Base-by-base conservation (phyloP, 2,888 invertebrate genomes). In the Apoda limacodes region DNA sequence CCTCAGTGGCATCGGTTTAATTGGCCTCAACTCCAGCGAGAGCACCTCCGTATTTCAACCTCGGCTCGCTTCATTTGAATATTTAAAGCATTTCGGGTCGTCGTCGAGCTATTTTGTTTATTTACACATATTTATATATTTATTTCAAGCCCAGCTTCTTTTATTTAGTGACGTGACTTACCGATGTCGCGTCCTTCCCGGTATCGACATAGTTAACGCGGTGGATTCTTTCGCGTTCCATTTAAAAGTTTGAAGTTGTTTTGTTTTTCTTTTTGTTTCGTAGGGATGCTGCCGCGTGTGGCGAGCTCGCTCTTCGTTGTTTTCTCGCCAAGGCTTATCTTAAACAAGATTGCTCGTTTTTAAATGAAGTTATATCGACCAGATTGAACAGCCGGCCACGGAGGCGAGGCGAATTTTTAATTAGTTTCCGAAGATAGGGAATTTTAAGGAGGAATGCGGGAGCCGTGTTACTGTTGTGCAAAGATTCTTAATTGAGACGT, bases 1-100 rank as follows among this genome's bases (percentile, higher is more conserved):
- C 78, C 80, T 78, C 80, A 78, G 78, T 80, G 80, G 80, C 80
- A 80, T 72, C 75, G 69, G 75, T 80, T 80, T 78, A 80, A 80
- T 80, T 80, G 80, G 80, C 62, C 75, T 70, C 75, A 71, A 66
- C 70, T 72, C 76, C 72, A 65, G 58, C 74, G 67, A 66, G 74
- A 67, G 76, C 74, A 74, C 78, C 78, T 76, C 65, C 75, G 76
- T 80, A 80, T 76, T 76, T 80, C 75, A 76, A n/a, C 75, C 69
- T 72, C 71, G 64, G 61, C 72, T 74, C 68, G 72, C 66, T 78
- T 78, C 78, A 80, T 80, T 80, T 80, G 74, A 80, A 80, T 80
- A 80, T 78, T 78, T 76, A 75, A 78, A 76, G 70, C 75, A 75
- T 80, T 80, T 75, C 61, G 75, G 71, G 60, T 66, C 57, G 61